phyloP scores from a whole-genome alignment of 92 coral and sea anemone species.

The Pocillopora grandis region DNA sequence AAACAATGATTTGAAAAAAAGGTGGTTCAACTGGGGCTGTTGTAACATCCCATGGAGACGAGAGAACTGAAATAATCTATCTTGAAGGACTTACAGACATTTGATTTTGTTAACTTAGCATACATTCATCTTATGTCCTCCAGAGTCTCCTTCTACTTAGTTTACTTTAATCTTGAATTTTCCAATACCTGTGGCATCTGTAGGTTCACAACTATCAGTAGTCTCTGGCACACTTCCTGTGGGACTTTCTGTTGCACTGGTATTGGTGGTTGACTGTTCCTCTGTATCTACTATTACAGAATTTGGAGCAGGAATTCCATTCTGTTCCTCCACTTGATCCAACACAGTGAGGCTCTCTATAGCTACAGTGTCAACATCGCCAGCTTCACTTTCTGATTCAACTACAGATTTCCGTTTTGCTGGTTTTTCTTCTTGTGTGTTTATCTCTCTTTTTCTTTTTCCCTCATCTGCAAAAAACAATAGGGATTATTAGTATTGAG shows the following conservation, averaged over 20 bases:
- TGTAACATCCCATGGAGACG: too few relatives aligned
- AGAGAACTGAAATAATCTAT: too few relatives aligned
- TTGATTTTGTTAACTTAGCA: too few relatives aligned
- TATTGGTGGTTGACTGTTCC: not conserved
- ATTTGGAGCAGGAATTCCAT: not conserved
- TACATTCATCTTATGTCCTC: too few relatives aligned
- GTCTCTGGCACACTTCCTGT: not conserved
- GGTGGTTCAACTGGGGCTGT: too few relatives aligned
- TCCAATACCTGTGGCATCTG: too few relatives aligned
- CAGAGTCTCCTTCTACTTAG: too few relatives aligned
- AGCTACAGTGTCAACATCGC: conserved; percentile 2
- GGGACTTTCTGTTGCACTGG: not conserved
- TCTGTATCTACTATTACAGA: not conserved
- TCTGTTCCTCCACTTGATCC: not conserved
- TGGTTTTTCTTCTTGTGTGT: conserved; percentile 10
- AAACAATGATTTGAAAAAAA: too few relatives aligned
- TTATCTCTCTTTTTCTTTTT: conserved; percentile 28
- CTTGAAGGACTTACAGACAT: too few relatives aligned
- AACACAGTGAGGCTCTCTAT: conserved; percentile 9
- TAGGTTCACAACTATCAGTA: too few relatives aligned
- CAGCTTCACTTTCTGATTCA: not conserved
- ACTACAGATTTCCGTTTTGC: conserved; percentile 15
- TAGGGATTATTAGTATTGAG: too few relatives aligned
- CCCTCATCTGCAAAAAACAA: not conserved
- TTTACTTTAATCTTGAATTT: too few relatives aligned